Base-by-base conservation (phyloP, 35 echinoderm and acorn worm species). In the Lytechinus variegatus region DNA sequence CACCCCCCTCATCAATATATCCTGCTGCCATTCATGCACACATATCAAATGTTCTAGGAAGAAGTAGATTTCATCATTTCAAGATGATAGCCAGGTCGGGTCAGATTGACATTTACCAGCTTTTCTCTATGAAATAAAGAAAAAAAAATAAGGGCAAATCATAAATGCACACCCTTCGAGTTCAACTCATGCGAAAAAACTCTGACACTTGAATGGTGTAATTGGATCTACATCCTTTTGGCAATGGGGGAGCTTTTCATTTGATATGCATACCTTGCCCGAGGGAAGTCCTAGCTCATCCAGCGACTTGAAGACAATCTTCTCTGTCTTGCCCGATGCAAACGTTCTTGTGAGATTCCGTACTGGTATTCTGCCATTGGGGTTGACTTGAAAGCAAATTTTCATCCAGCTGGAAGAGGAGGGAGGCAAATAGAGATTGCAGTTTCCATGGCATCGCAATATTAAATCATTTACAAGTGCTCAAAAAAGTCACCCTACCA, bases 341-440 rank as follows among this genome's bases (percentile, higher is more conserved):
- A 99, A 99, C 21, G 98, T 99, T 89, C 98, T 97, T 87, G 97
- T 97, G 56, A 99, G 95, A 94, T 98, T 99, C 12, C 93, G 86
- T 19, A 99, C 98, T 27, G 98, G 98, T 56, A 99, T 99, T 87
- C 97, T 97, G 86, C 98, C 96, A 86, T 94, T 99, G 27, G 96
- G 96, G 92, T 99, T 99, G 58, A 98, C 97, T 95, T 99, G 98
- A 95, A 98, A 98, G 91, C 96, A 96, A 52, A 99, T 97, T 92
- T 96, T 97, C 98, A 99, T 99, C 98, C 98, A 98, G 95, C 98
- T 99, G 88, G 9, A 90, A 44, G 52, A 90, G 11, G 52, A 21
- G 27, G 52, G 52, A 90, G 27, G 88, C 66, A 79, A 79, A 79
- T 79, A 79, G 94, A 54, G 87, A 24, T 95, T 19, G 91, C 94